phyloP scores from a whole-genome alignment of 2,113 vertebrate genomes.

The Channa argus region DNA sequence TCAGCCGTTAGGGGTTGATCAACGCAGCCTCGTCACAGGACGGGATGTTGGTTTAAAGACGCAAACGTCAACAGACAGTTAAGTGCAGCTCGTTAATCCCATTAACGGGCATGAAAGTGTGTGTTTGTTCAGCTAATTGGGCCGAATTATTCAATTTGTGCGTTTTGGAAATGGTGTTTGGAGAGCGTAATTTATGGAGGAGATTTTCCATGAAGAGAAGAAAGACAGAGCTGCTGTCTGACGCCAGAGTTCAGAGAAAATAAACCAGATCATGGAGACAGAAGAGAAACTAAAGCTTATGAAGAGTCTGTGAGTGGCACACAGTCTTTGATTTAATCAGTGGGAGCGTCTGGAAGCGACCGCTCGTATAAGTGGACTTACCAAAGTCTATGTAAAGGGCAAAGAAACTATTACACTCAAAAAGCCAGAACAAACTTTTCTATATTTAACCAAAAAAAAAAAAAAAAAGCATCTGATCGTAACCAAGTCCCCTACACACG shows the following conservation, averaged over 20 bases:
- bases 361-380: no score
- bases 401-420: no score
- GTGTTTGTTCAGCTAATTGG: conserved; percentile 76
- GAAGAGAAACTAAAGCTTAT: conserved; percentile 23
- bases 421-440: no score
- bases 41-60: conserved; percentile 71
- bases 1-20: conserved; percentile 53
- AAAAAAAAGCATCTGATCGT: no score
- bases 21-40: conserved; percentile 23
- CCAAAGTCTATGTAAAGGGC: no score
- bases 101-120: conserved; percentile 66
- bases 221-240: conserved; percentile 47
- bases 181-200: conserved; percentile 67
- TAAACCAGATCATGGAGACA: conserved; percentile 43
- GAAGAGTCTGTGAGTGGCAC: conserved; percentile 24
- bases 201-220: conserved; percentile 68
- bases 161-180: conserved; percentile 71
- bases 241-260: conserved; percentile 44
- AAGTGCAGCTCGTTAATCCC: conserved; percentile 73
- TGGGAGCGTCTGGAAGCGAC: neutral
- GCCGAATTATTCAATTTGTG: conserved; percentile 78
- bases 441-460: no score
- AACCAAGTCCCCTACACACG: no score
- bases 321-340: neutral
- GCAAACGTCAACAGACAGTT: conserved; percentile 66